These are phyloP conservation scores for Drosophila sp. DNA, from an alignment of 1,140 invertebrate species.

Conservation along the genomic window DNA sequence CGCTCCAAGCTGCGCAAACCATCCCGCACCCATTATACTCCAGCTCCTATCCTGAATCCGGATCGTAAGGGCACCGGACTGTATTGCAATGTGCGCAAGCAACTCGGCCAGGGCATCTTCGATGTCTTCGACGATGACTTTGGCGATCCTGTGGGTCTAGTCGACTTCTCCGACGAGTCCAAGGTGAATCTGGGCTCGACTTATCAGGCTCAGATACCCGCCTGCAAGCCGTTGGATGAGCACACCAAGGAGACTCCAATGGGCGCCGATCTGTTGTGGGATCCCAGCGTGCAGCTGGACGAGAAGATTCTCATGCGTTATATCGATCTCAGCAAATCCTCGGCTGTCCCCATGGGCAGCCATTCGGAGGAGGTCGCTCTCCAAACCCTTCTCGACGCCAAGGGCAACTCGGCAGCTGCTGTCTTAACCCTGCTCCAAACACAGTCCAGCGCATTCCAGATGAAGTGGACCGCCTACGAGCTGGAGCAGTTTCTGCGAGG, in stretches of 20 bases:
- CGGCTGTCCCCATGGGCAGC: slow-evolving; percentile 94
- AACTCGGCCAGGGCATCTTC: slow-evolving; percentile 65
- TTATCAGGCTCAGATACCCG: slow-evolving; percentile 94
- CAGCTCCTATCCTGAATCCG: slow-evolving; percentile 96
- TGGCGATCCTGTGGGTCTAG: slow-evolving; percentile 73
- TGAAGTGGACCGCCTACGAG: slow-evolving; percentile 95
- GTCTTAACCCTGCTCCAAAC: slow-evolving; percentile 91
- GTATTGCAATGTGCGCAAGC: slow-evolving; percentile 86
- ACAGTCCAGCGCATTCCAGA: slow-evolving; percentile 89
- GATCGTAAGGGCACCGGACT: slow-evolving; percentile 93
- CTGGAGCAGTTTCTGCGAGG: slow-evolving; percentile 95
- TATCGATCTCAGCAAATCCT: slow-evolving; percentile 96
- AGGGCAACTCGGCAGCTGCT: slow-evolving; percentile 95
- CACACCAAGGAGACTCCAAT: slow-evolving; percentile 56
- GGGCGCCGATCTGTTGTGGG: slow-evolving; percentile 93
- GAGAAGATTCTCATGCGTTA: slow-evolving; percentile 86
- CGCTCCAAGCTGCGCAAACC: slow-evolving; percentile 87
- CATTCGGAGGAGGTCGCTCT: slow-evolving; percentile 97
- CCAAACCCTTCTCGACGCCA: slow-evolving; percentile 93
- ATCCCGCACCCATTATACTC: slow-evolving; percentile 91
- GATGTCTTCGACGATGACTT: slow-evolving; percentile 80
- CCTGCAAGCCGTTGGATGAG: slow-evolving; percentile 64
- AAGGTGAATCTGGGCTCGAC: slow-evolving; percentile 96
- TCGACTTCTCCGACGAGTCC: slow-evolving; percentile 82
- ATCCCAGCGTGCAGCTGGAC: slow-evolving; percentile 88